A percentile compares a stretch with the other conserved stretches of the same genome.
phyloP scores from a whole-genome alignment of 2,113 vertebrate species.

The Calonectris borealis region DNA sequence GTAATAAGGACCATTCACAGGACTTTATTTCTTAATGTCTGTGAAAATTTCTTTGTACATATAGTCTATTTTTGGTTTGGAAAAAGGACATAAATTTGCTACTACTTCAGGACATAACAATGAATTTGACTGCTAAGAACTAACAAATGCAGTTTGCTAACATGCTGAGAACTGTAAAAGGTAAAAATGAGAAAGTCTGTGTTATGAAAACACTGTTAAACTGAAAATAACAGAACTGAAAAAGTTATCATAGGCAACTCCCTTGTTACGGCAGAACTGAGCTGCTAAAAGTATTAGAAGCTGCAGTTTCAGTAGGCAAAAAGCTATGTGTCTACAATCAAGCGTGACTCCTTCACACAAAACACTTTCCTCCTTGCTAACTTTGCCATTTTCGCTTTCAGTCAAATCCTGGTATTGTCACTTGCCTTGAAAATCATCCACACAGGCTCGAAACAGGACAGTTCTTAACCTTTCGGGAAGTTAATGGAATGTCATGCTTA shows the following conservation, averaged over 20 bases:
- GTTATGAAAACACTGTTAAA: not conserved
- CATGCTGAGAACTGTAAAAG: not conserved
- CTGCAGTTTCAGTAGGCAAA: not conserved
- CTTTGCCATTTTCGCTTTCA: conserved; percentile 42
- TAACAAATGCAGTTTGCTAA: not conserved
- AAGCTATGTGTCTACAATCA: not conserved
- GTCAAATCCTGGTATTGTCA: conserved; percentile 89
- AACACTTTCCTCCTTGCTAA: not conserved
- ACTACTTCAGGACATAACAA: not conserved
- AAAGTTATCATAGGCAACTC: not conserved
- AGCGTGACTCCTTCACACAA: fast-evolving
- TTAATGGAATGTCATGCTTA: conserved; percentile 90
- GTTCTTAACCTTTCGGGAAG: conserved; percentile 89
- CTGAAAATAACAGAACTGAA: not conserved
- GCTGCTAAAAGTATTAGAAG: not conserved
- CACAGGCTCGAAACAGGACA: conserved; percentile 94
- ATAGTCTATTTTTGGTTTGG: not conserved
- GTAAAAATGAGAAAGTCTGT: not conserved
- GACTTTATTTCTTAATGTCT: not conserved
- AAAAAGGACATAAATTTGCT: not conserved
- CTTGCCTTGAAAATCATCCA: conserved; percentile 92
- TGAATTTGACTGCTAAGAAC: not conserved
- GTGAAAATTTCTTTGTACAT: not conserved
- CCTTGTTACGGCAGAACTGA: not conserved
- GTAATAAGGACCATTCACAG: not conserved